phyloP scores from a whole-genome alignment of 2,888 invertebrate genomes.

The Ellobium chinense region DNA sequence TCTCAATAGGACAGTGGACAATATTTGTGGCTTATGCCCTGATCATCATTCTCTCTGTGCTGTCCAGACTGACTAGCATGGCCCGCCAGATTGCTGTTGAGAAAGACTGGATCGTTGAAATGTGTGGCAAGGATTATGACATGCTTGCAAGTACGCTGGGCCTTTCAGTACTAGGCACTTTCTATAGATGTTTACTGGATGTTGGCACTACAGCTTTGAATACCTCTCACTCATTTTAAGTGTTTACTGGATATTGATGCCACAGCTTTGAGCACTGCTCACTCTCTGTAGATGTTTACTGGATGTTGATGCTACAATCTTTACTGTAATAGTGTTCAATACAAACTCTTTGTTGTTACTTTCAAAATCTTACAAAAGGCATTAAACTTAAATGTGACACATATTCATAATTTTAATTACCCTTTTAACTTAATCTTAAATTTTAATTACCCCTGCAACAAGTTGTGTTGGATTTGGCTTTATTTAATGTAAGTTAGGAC shows the following conservation, averaged over 20 bases:
- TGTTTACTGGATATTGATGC: not conserved
- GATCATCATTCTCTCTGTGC: conserved; percentile 78
- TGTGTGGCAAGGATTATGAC: conserved; percentile 76
- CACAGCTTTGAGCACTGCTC: no score
- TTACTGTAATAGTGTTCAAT: no score
- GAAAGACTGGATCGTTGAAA: conserved; percentile 81
- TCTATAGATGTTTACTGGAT: not conserved
- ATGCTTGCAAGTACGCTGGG: conserved; percentile 75
- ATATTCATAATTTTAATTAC: no score
- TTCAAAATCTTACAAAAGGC: no score
- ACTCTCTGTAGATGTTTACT: no score
- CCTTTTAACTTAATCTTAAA: no score
- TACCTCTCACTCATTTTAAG: not conserved
- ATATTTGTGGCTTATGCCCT: conserved; percentile 58
- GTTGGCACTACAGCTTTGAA: not conserved
- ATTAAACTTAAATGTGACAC: no score
- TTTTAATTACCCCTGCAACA: no score
- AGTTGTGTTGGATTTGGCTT: no score
- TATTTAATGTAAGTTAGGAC: no score
- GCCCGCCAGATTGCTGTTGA: conserved; percentile 77
- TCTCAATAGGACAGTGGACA: conserved; percentile 53
- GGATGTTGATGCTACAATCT: no score
- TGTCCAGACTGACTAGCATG: conserved; percentile 77
- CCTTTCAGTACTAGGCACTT: not conserved
- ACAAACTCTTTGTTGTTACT: no score